These are phyloP conservation scores for Meandrusa payeni DNA, from an alignment of 2,888 invertebrate species.

Conservation along the genomic window DNA sequence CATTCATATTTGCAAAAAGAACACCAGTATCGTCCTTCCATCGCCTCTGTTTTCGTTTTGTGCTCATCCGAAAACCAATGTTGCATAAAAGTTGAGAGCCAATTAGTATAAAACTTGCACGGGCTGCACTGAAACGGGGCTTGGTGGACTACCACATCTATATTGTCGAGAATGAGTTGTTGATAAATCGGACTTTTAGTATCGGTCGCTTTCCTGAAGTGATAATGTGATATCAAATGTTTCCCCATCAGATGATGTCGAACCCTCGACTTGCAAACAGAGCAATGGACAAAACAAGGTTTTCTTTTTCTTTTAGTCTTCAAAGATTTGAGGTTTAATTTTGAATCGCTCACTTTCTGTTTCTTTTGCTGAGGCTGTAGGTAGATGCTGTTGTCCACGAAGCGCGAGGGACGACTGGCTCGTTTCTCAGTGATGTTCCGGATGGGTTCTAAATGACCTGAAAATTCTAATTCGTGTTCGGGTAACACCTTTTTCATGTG, in stretches of 20 bases:
- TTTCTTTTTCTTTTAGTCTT: slow-evolving; percentile 77
- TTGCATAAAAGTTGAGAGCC: slow-evolving; percentile 83
- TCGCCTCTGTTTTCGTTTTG: slow-evolving; percentile 63
- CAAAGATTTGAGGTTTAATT: slow-evolving; percentile 41
- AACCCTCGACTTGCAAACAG: slow-evolving; percentile 86
- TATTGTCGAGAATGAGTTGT: slow-evolving; percentile 87
- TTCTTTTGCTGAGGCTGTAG: slow-evolving; percentile 45
- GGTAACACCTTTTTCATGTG: slow-evolving; percentile 85
- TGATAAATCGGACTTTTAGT: slow-evolving; percentile 78
- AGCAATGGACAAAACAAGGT: slow-evolving; percentile 83
- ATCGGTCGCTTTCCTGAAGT: slow-evolving; percentile 86
- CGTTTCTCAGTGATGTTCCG: slow-evolving; percentile 50
- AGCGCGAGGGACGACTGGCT: slow-evolving; percentile 54
- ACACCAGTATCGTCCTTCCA: slow-evolving; percentile 85
- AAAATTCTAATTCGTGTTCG: slow-evolving; percentile 85
- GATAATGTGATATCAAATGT: slow-evolving; percentile 92
- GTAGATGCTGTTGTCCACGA: slow-evolving; percentile 53
- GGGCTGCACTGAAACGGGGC: slow-evolving; percentile 92
- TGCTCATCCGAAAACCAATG: slow-evolving; percentile 88
- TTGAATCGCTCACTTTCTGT: slow-evolving; percentile 33
- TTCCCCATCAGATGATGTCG: slow-evolving; percentile 87
- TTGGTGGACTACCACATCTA: slow-evolving; percentile 88
- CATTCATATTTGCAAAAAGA: slow-evolving; percentile 87
- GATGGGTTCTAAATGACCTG: slow-evolving; percentile 64
- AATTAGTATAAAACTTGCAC: slow-evolving; percentile 93